Percentiles rank a stretch among this genome's conserved stretches.
Conservation (phyloP, 1,140 invertebrate genomes). For the Pristionchus pacificus region DNA sequence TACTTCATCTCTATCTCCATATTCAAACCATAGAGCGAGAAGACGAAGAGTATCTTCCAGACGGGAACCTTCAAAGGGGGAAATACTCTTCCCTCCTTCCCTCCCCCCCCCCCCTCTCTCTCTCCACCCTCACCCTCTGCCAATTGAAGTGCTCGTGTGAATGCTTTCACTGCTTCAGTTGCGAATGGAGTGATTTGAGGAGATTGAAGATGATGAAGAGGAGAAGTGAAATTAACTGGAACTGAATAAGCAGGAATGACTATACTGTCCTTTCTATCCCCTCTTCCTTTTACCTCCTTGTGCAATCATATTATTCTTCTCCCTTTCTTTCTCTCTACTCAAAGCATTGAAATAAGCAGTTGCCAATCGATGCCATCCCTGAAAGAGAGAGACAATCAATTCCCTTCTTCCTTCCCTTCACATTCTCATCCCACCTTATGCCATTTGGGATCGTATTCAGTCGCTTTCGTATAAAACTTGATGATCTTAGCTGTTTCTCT, state of each 20-base stretch:
- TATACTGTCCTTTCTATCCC: too few species aligned
- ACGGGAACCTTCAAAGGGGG: slow-evolving; percentile 68
- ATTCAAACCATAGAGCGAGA: slow-evolving; percentile 72
- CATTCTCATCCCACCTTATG: slow-evolving; percentile 60
- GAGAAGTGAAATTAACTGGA: slow-evolving; percentile 1
- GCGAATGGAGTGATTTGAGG: slow-evolving; percentile 10
- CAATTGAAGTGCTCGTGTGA: neutral
- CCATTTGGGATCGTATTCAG: slow-evolving; percentile 74
- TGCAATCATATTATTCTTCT: too few species aligned
- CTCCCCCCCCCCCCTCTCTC: neutral
- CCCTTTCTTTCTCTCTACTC: slow-evolving; percentile 20
- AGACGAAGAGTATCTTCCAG: slow-evolving; percentile 94
- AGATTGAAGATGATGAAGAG: slow-evolving; percentile 6
- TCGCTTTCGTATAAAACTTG: slow-evolving; percentile 78
- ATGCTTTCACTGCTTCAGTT: neutral
- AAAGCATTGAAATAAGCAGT: slow-evolving; percentile 97
- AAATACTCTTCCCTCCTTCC: neutral
- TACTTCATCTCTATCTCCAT: slow-evolving; percentile 85
- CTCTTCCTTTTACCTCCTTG: too few species aligned
- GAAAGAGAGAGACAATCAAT: slow-evolving; percentile 22
- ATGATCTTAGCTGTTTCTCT: slow-evolving; percentile 66
- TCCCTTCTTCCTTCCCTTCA: neutral
- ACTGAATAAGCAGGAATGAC: too few species aligned
- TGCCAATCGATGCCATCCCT: slow-evolving; percentile 96
- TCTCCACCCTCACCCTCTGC: neutral